Conservation (phyloP, 2,888 invertebrate species). For the Drosophila tripunctata region DNA sequence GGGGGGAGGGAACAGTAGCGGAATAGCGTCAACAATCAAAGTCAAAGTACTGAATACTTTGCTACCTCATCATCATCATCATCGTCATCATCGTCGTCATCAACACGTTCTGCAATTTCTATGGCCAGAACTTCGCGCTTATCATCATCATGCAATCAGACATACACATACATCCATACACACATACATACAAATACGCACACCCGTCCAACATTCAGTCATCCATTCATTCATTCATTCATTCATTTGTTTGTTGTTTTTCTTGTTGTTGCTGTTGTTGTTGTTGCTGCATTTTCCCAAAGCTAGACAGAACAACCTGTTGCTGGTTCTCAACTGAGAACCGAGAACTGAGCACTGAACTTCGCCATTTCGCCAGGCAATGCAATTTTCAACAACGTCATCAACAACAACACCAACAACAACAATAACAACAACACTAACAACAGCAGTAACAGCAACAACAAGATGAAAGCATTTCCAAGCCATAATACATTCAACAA, state of each 20-base stretch:
- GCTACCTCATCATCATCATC: slow-evolving; percentile 61
- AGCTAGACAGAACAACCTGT: slow-evolving; percentile 71
- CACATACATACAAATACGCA: slow-evolving; percentile 1
- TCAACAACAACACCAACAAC: slow-evolving; percentile 40
- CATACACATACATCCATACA: slow-evolving; percentile 40
- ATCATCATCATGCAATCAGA: slow-evolving; percentile 76
- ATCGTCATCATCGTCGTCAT: no score
- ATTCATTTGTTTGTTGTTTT: slow-evolving; percentile 51
- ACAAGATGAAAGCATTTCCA: slow-evolving; percentile 22
- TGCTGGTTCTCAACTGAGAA: slow-evolving; percentile 60
- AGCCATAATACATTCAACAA: slow-evolving; percentile 74
- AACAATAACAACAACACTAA: slow-evolving; percentile 26
- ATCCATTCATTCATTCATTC: slow-evolving; percentile 17
- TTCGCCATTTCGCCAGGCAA: slow-evolving; percentile 74
- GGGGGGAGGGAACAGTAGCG: slow-evolving; percentile 8
- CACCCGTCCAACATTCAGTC: slow-evolving; percentile 22
- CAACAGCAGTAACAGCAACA: slow-evolving; percentile 24
- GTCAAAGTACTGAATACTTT: slow-evolving; percentile 46
- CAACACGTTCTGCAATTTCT: slow-evolving; percentile 74
- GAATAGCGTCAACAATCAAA: slow-evolving; percentile 47
- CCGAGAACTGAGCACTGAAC: slow-evolving; percentile 57
- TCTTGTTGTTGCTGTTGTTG: slow-evolving; percentile 28
- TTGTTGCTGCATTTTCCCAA: slow-evolving; percentile 69
- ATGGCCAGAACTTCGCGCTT: slow-evolving; percentile 78
- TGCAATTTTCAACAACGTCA: slow-evolving; percentile 79